Conservation (phyloP, 2,797 vertebrate genomes). For the Danio aesculapii region DNA sequence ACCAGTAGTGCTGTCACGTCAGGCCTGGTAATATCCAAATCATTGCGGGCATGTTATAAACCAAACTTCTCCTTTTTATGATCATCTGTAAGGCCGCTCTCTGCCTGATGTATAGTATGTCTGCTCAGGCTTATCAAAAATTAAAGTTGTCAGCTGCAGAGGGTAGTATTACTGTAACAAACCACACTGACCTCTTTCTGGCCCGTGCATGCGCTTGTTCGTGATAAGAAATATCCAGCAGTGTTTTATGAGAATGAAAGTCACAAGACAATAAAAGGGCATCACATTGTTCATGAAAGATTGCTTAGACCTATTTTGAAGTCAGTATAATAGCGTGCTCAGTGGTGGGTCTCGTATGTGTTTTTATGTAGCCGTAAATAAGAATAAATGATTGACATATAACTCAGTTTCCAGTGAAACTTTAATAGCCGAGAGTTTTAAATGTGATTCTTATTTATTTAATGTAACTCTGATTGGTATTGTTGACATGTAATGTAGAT, state of each 20-base stretch:
- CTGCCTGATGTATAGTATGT: conserved; percentile 69
- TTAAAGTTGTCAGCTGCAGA: conserved; percentile 66
- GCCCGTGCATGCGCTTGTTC: conserved; percentile 15
- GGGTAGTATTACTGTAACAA: conserved; percentile 61
- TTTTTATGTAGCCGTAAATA: not conserved
- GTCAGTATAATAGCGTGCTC: conserved; percentile 29
- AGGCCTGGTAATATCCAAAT: not conserved
- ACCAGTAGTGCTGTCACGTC: not conserved
- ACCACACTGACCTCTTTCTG: conserved; percentile 65
- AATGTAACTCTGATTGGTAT: not conserved
- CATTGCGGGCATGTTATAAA: not conserved
- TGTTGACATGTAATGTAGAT: not conserved
- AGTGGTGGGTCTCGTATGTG: not conserved
- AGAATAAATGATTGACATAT: conserved; percentile 2
- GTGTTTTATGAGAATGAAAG: conserved; percentile 12
- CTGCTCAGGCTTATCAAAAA: conserved; percentile 74
- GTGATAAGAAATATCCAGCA: not conserved
- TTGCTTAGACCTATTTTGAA: not conserved
- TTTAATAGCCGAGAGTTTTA: not conserved
- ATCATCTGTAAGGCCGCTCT: not conserved
- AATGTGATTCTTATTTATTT: not conserved
- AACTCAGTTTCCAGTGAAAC: not conserved
- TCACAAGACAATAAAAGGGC: not conserved
- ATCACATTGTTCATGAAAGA: not conserved
- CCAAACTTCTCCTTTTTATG: not conserved